Evolutionary conservation across 1,140 invertebrate species (phyloP).

Genomic region (Tetraneura akinire): DNA sequence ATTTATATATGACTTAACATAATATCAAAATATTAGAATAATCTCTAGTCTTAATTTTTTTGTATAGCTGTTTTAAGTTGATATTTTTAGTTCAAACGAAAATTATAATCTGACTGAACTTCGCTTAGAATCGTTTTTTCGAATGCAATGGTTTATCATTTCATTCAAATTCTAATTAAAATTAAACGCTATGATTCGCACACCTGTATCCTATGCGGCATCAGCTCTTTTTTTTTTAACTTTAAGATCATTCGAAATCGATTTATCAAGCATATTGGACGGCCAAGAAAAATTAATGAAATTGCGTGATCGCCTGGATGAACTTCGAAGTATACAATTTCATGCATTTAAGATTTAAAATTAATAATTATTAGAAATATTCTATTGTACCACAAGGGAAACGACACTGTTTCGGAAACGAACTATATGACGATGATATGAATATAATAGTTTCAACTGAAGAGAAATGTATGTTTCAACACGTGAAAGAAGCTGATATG

Average conservation of each 20-base stretch:
- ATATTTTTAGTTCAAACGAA: too few relatives aligned
- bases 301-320: background rate
- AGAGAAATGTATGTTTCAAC: background rate
- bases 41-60: too few relatives aligned
- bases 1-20: too few relatives aligned
- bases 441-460: background rate
- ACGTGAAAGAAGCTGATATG: background rate
- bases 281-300: background rate
- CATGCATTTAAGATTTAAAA: conserved; percentile 20
- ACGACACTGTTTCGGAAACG: background rate
- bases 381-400: background rate
- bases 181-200: too few relatives aligned
- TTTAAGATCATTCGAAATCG: background rate
- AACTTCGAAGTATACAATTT: conserved; percentile 18
- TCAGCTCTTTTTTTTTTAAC: too few relatives aligned
- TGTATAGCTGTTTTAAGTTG: too few relatives aligned
- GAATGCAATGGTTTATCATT: too few relatives aligned
- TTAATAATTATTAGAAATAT: background rate
- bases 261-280: background rate
- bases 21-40: too few relatives aligned
- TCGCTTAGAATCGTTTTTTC: too few relatives aligned
- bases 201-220: too few relatives aligned
- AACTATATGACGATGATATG: background rate
- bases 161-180: too few relatives aligned
- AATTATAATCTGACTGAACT: too few relatives aligned